Conservation (phyloP, 2,888 invertebrate genomes). For the Sphaeridia pumilis region DNA sequence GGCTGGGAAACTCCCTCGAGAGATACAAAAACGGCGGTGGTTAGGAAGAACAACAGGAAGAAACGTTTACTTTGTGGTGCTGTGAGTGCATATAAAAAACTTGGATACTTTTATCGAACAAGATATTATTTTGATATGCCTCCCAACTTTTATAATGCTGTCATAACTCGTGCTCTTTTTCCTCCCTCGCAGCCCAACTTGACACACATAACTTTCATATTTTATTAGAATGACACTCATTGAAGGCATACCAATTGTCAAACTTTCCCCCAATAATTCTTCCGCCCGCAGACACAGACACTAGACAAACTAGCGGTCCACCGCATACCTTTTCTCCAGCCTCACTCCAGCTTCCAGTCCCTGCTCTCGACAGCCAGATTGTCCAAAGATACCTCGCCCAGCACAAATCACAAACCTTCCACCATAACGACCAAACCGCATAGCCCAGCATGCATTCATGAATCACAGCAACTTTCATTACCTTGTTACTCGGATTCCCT, state of each 20-base stretch:
- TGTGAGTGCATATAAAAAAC: slow-evolving; percentile 2
- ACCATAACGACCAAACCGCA: too few species aligned
- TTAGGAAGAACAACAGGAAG: not conserved
- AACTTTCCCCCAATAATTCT: slow-evolving; percentile 3
- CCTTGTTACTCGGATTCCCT: too few species aligned
- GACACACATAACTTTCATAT: slow-evolving; percentile 14
- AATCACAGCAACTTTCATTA: too few species aligned
- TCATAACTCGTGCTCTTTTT: not conserved
- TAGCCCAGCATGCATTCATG: too few species aligned
- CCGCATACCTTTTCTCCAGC: not conserved
- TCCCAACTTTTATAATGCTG: slow-evolving; percentile 12
- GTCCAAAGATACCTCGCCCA: too few species aligned
- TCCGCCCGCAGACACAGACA: not conserved
- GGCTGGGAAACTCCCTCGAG: not conserved
- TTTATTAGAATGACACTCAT: slow-evolving; percentile 9
- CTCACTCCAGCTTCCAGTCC: not conserved
- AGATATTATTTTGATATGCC: slow-evolving; percentile 16
- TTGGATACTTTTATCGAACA: slow-evolving; percentile 15
- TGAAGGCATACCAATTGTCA: not conserved
- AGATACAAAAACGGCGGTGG: not conserved
- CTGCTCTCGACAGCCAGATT: not conserved
- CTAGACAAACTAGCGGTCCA: not conserved
- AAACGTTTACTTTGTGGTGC: not conserved
- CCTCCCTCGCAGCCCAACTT: not conserved
- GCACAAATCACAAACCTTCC: too few species aligned